Evolutionary conservation across 2,113 vertebrate genomes (phyloP), one percentile per base, ranked within the genome.

Genomic region (Eulemur rufifrons): DNA sequence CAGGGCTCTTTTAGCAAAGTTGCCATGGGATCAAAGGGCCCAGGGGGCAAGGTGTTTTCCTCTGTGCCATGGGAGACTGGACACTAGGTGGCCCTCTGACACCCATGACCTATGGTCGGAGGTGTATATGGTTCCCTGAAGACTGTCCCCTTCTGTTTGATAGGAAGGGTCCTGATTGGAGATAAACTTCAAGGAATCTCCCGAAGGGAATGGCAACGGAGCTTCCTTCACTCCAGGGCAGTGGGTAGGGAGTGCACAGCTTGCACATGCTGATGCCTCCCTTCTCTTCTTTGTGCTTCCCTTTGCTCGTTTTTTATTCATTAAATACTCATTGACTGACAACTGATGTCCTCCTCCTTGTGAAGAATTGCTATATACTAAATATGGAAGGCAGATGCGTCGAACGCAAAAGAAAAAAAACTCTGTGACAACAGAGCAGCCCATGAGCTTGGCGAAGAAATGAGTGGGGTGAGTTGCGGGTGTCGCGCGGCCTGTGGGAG

Each of bases 401-500:
- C 39, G 39, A 39, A 39, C 39, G 39, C 39, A 39, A 39, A 39
- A 39, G 39, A 11, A 54, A 91, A 11, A 32, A 37, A 64, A 29
- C 11, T n/a, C 54, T 39, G 9, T 80, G 52, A 20, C 27, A 56
- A 25, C 29, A 66, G 29, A 74, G 59, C 42, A 37, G 15, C n/a
- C 45, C 42, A 3, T 23, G 17, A 27, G 12, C 10, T 32, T 66
- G 50, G 17, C 3, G 6, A 10, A 83, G 54, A 47, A 45, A 17
- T 13, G 3, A 61, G 66, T 21, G 39, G 15, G 32, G 50, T 14
- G 14, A 73, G 11, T 15, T 12, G 0, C 3, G 37, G 59, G 3
- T 17, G 61, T 17, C 54, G 3, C 5, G 0, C 1, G 2, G n/a
- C 8, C 10, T 32, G 39, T 21, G 13, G 27, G 17, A 42, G 25